Percentiles rank a stretch among this genome's conserved stretches.
Evolutionary conservation across 2,888 invertebrate genomes (phyloP).

Genomic region (Conistra vaccinii): DNA sequence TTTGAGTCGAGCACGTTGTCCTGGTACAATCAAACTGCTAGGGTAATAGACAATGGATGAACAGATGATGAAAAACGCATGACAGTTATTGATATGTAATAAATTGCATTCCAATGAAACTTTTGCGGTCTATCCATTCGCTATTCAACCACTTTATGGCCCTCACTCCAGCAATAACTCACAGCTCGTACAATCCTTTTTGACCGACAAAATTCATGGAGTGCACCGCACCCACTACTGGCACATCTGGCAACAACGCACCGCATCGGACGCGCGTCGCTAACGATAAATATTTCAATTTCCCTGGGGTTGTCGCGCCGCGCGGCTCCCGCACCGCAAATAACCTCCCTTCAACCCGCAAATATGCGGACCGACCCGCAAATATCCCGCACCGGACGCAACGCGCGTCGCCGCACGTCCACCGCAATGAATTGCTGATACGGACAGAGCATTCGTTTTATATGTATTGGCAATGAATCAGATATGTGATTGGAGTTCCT

Average conservation of each 20-base stretch:
- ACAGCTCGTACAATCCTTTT: constrained; percentile 6
- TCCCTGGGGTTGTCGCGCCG: constrained; percentile 29
- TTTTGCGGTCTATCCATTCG: not conserved
- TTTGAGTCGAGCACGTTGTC: not conserved
- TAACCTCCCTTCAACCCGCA: constrained; percentile 22
- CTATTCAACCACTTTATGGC: not conserved
- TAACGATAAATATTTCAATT: constrained; percentile 56
- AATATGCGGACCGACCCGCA: constrained; percentile 14
- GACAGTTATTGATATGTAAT: not conserved
- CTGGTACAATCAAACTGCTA: not conserved
- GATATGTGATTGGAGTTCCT: constrained; percentile 46
- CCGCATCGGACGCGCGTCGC: constrained; percentile 17
- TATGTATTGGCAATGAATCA: constrained; percentile 59
- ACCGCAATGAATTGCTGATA: constrained; percentile 61
- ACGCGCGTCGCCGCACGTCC: constrained; percentile 5
- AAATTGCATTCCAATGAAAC: constrained; percentile 1
- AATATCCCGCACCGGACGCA: constrained; percentile 5
- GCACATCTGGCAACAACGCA: constrained; percentile 15
- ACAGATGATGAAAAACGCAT: not conserved
- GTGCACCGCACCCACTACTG: not conserved
- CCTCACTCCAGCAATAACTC: constrained; percentile 7
- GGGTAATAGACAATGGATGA: not conserved
- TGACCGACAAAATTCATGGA: constrained; percentile 19
- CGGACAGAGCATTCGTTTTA: constrained; percentile 40
- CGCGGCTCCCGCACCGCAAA: constrained; percentile 26